These are phyloP conservation scores for Erebia epiphron DNA, from an alignment of 2,888 invertebrate species.

Conservation along the genomic window DNA sequence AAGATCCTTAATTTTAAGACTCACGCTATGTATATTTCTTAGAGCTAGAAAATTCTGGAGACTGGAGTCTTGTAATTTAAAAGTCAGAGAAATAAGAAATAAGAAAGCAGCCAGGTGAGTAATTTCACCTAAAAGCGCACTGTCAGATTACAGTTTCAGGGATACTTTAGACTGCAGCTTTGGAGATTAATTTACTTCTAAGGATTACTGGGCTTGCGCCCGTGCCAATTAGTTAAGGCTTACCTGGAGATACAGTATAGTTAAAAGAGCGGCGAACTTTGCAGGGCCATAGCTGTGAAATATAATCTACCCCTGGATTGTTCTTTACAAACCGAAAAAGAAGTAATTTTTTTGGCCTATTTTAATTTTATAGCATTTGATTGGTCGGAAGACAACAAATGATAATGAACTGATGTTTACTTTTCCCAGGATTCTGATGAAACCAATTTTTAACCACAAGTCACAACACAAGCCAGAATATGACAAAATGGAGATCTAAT, in stretches of 20 bases:
- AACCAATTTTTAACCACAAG: no score
- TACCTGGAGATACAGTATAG: constrained; percentile 18
- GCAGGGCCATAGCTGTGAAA: neutral
- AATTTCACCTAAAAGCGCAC: constrained; percentile 29
- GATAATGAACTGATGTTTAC: no score
- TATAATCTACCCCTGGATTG: neutral
- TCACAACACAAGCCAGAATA: no score
- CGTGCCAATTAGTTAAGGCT: constrained; percentile 33
- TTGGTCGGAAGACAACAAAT: no score
- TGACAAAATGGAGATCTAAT: no score
- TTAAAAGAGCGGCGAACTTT: neutral
- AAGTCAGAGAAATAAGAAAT: neutral
- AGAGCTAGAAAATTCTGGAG: no score
- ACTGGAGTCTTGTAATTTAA: neutral
- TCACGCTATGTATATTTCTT: no score
- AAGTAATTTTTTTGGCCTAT: no score
- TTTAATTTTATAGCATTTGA: no score
- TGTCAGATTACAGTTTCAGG: constrained; percentile 23
- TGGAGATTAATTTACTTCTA: constrained; percentile 33
- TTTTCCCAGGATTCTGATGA: no score
- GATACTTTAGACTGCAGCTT: constrained; percentile 29
- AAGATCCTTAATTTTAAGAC: no score
- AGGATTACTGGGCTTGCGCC: constrained; percentile 30
- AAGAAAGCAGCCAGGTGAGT: constrained; percentile 5
- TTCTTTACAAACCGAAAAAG: neutral